A percentile compares a stretch with the other conserved stretches of the same genome.
These are phyloP conservation scores for Ranitomeya imitator DNA, from an alignment of 2,113 vertebrate genomes.

Conservation along the genomic window DNA sequence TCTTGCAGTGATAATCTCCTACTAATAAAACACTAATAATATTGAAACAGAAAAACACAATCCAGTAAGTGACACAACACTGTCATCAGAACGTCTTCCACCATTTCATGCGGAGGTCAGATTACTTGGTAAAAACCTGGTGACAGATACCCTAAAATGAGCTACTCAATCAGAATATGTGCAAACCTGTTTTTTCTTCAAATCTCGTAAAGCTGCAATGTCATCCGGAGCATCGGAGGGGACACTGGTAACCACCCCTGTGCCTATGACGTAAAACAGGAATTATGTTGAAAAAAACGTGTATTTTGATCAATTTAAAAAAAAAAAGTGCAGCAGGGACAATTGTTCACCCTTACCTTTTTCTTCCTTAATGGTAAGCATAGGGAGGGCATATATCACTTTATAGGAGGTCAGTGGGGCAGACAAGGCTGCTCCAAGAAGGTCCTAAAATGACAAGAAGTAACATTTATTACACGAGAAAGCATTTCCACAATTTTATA, in stretches of 20 bases:
- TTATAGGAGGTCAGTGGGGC: constrained; percentile 88
- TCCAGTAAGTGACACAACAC: too few species aligned
- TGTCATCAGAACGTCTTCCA: too few species aligned
- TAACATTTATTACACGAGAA: neutral
- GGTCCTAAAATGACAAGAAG: constrained; percentile 75
- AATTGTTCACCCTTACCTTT: constrained; percentile 80
- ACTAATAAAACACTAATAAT: too few species aligned
- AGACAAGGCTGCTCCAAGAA: constrained; percentile 84
- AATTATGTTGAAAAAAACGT: neutral
- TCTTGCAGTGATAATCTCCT: too few species aligned
- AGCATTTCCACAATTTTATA: neutral
- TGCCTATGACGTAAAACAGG: constrained; percentile 72
- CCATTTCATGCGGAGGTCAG: too few species aligned
- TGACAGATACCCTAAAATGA: neutral
- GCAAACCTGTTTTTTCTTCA: constrained; percentile 94
- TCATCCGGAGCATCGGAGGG: constrained; percentile 97
- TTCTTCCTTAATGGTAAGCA: constrained; percentile 98
- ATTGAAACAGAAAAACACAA: too few species aligned
- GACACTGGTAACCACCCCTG: constrained; percentile 94
- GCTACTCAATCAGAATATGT: neutral
- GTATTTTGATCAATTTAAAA: neutral
- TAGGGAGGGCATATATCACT: constrained; percentile 88
- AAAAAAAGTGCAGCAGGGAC: neutral
- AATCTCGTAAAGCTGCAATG: constrained; percentile 88
- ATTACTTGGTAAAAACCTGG: neutral